Evolutionary conservation across 2,888 invertebrate species (phyloP).

Genomic region (Andrena trimmerana): DNA sequence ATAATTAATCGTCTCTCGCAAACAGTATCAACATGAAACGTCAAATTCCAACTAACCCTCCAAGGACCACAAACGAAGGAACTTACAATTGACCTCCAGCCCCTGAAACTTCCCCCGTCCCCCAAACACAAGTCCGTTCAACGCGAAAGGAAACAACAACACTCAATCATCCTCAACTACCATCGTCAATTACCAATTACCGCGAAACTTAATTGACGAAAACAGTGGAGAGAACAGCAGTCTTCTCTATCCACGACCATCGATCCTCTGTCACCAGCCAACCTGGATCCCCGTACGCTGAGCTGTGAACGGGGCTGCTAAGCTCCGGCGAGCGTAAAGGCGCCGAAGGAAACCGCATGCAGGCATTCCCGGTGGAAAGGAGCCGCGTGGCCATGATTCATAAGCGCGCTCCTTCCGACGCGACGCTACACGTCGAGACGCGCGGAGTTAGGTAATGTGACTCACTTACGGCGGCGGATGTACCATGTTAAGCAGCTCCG

Average conservation of each 20-base stretch:
- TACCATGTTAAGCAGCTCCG: slow-evolving; percentile 94
- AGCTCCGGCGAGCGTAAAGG: not conserved
- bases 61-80: not conserved
- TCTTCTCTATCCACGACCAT: slow-evolving; percentile 41
- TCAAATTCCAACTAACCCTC: not conserved
- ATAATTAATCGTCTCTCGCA: not conserved
- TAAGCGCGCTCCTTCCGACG: slow-evolving; percentile 54
- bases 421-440: slow-evolving; percentile 46
- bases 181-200: slow-evolving; percentile 45
- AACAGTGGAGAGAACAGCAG: slow-evolving; percentile 21
- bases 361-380: slow-evolving; percentile 17
- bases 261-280: not conserved
- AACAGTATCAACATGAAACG: not conserved
- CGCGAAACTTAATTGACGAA: not conserved
- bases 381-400: slow-evolving; percentile 53
- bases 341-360: slow-evolving; percentile 34
- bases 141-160: slow-evolving; percentile 8
- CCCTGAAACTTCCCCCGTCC: not conserved
- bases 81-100: not conserved
- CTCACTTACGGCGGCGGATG: slow-evolving; percentile 93
- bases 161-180: slow-evolving; percentile 39
- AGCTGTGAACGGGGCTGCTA: no score
- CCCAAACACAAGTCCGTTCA: not conserved
- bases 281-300: not conserved
- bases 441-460: slow-evolving; percentile 65